Percentiles rank a stretch among this genome's conserved stretches.
These are phyloP conservation scores for Stenodera caucasica DNA, from an alignment of 2,888 invertebrate genomes.

Conservation along the genomic window DNA sequence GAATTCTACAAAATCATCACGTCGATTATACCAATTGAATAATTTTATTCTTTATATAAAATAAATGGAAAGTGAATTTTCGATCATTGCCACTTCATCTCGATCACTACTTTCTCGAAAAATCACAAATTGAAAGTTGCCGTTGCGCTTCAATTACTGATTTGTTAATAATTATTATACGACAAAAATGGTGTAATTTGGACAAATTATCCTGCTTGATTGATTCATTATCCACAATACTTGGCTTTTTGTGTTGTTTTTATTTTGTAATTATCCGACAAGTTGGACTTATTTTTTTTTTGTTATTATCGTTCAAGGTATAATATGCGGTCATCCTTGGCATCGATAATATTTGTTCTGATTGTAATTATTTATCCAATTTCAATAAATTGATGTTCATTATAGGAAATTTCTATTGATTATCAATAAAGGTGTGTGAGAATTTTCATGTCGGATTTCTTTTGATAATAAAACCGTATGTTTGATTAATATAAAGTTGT, in stretches of 20 bases:
- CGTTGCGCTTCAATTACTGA: constrained; percentile 22
- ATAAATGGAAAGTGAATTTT: neutral
- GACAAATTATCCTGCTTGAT: neutral
- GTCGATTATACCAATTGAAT: too few relatives aligned
- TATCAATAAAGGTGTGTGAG: too few relatives aligned
- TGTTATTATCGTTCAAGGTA: constrained; percentile 13
- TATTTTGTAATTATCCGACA: neutral
- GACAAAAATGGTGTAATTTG: neutral
- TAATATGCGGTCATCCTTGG: constrained; percentile 20
- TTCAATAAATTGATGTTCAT: neutral
- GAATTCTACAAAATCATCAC: too few relatives aligned
- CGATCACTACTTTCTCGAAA: neutral
- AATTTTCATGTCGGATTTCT: neutral
- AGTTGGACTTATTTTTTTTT: too few relatives aligned
- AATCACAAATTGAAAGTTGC: constrained; percentile 20
- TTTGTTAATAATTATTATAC: too few relatives aligned
- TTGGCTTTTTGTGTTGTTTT: neutral
- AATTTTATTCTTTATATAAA: too few relatives aligned
- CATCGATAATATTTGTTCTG: constrained; percentile 11
- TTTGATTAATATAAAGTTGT: too few relatives aligned
- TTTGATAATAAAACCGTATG: too few relatives aligned
- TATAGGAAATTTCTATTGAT: neutral
- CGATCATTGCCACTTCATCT: neutral
- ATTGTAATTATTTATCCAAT: neutral
- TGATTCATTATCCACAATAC: neutral